These are phyloP conservation scores for Allygus modestus DNA, from an alignment of 2,888 invertebrate genomes.

Conservation along the genomic window DNA sequence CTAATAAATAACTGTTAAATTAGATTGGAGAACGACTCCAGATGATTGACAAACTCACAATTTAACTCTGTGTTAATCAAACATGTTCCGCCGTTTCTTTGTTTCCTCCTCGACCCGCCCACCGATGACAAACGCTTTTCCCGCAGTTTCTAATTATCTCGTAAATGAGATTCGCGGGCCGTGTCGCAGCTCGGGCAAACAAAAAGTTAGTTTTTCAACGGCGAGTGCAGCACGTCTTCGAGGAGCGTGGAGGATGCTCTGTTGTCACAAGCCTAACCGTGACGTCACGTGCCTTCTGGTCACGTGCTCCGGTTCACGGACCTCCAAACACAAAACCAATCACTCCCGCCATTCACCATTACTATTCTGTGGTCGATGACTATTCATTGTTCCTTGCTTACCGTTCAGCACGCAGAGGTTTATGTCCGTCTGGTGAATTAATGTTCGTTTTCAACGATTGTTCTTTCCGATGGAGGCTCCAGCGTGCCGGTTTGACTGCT, in stretches of 20 bases:
- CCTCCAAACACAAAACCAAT: constrained; percentile 59
- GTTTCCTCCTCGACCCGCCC: background rate
- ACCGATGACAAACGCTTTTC: constrained; percentile 11
- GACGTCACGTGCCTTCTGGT: constrained; percentile 45
- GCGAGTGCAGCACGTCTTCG: background rate
- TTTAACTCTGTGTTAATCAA: no score
- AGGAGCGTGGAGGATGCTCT: constrained; percentile 40
- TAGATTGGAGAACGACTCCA: no score
- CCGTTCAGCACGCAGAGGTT: constrained; percentile 10
- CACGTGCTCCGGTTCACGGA: constrained; percentile 58
- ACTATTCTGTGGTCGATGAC: constrained; percentile 39
- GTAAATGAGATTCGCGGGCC: constrained; percentile 18
- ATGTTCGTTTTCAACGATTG: constrained; percentile 39
- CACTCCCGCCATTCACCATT: constrained; percentile 37
- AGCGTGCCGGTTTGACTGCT: background rate
- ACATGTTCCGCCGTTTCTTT: background rate
- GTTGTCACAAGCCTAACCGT: constrained; percentile 33
- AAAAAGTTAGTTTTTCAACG: constrained; percentile 18
- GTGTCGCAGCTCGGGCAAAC: constrained; percentile 5
- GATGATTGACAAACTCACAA: no score
- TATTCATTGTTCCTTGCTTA: constrained; percentile 26
- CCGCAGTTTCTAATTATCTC: constrained; percentile 35
- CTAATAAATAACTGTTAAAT: no score
- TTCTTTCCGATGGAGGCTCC: background rate
- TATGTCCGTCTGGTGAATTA: constrained; percentile 1